Evolutionary conservation across 1,140 invertebrate species (phyloP).

Genomic region (Parapsyche elsis): DNA sequence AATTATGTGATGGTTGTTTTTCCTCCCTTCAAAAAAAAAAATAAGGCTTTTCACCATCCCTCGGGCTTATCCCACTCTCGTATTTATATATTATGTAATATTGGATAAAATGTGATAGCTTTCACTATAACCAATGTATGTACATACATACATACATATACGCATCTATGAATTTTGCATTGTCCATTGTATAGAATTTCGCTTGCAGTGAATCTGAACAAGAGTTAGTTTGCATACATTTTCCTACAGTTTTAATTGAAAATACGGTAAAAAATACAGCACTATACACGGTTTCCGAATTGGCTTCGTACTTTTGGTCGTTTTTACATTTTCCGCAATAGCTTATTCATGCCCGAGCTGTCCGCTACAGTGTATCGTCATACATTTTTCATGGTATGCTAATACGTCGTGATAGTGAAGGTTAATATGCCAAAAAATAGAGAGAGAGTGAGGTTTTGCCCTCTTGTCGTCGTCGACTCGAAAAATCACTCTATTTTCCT

Average conservation of each 20-base stretch:
- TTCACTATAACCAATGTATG: background rate
- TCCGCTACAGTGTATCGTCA: conserved; percentile 2
- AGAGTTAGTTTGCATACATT: conserved; percentile 37
- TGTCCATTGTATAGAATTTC: no score
- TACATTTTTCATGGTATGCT: conserved; percentile 30
- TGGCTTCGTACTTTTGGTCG: background rate
- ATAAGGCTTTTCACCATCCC: no score
- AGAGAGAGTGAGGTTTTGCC: no score
- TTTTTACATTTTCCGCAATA: background rate
- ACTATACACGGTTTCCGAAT: background rate
- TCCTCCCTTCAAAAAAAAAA: background rate
- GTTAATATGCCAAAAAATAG: conserved; percentile 2
- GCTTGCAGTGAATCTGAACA: background rate
- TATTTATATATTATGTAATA: background rate
- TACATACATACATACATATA: conserved; percentile 1
- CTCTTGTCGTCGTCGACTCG: background rate
- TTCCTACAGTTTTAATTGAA: conserved; percentile 27
- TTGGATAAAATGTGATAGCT: background rate
- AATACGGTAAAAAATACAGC: conserved; percentile 7
- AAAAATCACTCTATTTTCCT: conserved; percentile 17
- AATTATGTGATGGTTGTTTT: background rate
- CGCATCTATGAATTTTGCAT: background rate
- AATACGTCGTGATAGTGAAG: conserved; percentile 14
- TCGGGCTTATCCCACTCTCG: background rate
- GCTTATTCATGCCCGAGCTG: background rate